A percentile compares a stretch with the other conserved stretches of the same genome.
Conservation (phyloP, 2,113 vertebrate species). For the Hemichromis elongatus region DNA sequence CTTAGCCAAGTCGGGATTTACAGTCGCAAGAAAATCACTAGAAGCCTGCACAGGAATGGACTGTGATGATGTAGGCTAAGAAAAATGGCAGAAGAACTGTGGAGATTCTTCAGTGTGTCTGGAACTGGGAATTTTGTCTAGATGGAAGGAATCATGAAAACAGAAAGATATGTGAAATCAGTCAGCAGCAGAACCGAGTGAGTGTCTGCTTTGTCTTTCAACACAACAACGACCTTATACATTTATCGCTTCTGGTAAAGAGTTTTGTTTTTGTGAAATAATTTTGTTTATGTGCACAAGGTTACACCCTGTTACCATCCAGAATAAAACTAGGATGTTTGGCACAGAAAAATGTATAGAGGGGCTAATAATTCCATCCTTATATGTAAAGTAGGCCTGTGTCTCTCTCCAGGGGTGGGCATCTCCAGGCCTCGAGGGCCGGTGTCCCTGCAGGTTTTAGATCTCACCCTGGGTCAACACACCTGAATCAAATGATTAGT, state of each 20-base stretch:
- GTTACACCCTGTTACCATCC: neutral
- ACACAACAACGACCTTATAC: neutral
- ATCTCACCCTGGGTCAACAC: too few species aligned
- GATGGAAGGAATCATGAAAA: neutral
- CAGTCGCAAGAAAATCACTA: neutral
- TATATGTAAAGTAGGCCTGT: neutral
- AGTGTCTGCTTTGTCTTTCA: neutral
- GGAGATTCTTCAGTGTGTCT: neutral
- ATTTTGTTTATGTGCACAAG: neutral
- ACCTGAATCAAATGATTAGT: too few species aligned
- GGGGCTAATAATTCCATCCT: neutral
- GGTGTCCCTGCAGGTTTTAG: too few species aligned
- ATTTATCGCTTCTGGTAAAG: neutral
- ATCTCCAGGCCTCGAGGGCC: too few species aligned
- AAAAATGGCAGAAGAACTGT: neutral
- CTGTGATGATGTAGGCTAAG: neutral
- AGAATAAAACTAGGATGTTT: neutral
- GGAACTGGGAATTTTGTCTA: neutral
- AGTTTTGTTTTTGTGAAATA: neutral
- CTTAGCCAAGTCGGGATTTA: neutral
- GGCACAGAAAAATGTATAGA: neutral
- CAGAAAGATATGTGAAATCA: neutral
- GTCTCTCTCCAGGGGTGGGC: too few species aligned
- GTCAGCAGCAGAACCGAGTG: neutral
- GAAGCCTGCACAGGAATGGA: neutral